Evolutionary conservation across 2,113 vertebrate genomes (phyloP).

Genomic region (Azemiops feae): DNA sequence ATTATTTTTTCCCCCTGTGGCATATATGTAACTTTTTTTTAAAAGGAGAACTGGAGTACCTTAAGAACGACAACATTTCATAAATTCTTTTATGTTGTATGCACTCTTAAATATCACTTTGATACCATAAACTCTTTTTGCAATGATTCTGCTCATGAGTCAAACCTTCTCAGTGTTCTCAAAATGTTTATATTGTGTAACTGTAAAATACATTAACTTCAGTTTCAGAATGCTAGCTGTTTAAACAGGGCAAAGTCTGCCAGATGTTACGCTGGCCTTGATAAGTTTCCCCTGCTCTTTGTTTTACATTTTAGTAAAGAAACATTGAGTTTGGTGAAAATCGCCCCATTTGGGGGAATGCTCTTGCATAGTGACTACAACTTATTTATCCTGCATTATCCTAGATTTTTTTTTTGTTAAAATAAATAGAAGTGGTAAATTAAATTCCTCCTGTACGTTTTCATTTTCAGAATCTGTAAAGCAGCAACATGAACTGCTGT

Average conservation of each 20-base stretch:
- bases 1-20: background rate
- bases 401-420: background rate
- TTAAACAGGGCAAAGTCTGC: background rate
- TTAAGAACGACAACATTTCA: background rate
- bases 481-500: conserved; percentile 28
- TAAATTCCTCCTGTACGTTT: conserved; percentile 1
- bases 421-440: background rate
- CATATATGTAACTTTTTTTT: background rate
- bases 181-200: fast-evolving
- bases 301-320: background rate
- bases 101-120: background rate
- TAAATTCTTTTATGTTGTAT: background rate
- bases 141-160: background rate
- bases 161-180: background rate
- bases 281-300: background rate
- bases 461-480: conserved; percentile 46
- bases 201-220: background rate
- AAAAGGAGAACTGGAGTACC: background rate
- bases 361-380: background rate
- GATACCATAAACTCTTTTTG: background rate
- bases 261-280: background rate
- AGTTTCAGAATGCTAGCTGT: background rate
- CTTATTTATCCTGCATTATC: background rate
- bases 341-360: background rate
- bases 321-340: conserved; percentile 5